Conservation (phyloP, 2,113 vertebrate species). For the Cricetomys ansorgei region DNA sequence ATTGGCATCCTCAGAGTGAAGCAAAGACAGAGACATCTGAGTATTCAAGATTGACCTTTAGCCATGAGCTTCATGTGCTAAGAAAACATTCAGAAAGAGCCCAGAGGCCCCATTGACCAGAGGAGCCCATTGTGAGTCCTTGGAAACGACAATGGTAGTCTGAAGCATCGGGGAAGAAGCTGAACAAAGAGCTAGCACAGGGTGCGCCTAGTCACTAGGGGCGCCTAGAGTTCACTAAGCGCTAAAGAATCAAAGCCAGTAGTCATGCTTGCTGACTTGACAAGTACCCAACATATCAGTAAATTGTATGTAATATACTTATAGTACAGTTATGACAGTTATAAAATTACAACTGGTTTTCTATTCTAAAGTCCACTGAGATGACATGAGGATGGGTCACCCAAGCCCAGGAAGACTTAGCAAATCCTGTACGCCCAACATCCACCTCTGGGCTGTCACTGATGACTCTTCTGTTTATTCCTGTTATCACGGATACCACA, state of each 20-base stretch:
- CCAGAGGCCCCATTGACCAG: neutral
- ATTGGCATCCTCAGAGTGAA: neutral
- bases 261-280: neutral
- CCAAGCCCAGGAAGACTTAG: neutral
- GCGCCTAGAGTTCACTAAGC: neutral
- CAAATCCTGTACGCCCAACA: neutral
- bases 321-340: neutral
- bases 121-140: neutral
- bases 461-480: neutral
- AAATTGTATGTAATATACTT: neutral
- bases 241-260: neutral
- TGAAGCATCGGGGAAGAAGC: neutral
- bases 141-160: neutral
- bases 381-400: neutral
- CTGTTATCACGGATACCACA: neutral
- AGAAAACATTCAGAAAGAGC: neutral
- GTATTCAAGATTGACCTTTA: neutral
- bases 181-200: neutral
- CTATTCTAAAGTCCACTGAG: neutral
- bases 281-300: neutral
- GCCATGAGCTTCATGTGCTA: neutral
- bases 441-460: neutral
- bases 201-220: neutral
- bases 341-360: conserved; percentile 50
- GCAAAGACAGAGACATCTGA: neutral